A percentile compares a stretch with the other conserved stretches of the same genome.
These are phyloP conservation scores for Heliconius ethilla DNA, from an alignment of 2,888 invertebrate species.

Conservation along the genomic window DNA sequence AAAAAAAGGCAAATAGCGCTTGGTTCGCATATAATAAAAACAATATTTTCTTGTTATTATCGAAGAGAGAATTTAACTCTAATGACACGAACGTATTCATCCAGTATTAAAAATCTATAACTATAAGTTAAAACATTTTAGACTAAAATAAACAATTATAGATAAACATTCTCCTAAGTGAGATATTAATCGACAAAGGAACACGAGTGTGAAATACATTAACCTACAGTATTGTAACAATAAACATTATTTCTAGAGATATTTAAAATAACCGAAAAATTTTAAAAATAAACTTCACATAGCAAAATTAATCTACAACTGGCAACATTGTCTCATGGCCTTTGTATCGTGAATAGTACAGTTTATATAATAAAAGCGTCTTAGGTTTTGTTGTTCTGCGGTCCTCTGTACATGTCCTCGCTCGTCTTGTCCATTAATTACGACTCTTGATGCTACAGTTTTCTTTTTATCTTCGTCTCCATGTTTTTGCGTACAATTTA, in stretches of 20 bases:
- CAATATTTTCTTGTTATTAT: not conserved
- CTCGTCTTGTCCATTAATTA: conserved; percentile 64
- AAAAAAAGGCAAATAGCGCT: too few species aligned
- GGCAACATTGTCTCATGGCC: conserved; percentile 9
- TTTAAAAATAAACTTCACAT: conserved; percentile 17
- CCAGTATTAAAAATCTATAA: not conserved
- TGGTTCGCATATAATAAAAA: not conserved
- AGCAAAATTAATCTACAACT: conserved; percentile 14
- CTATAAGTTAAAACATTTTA: not conserved
- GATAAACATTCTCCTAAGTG: not conserved
- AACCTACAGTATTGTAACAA: not conserved
- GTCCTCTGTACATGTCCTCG: conserved; percentile 33
- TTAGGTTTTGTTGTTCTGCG: conserved; percentile 13
- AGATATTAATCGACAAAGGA: not conserved
- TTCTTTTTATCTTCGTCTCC: conserved; percentile 55
- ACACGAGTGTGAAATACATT: not conserved
- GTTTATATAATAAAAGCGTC: conserved; percentile 7
- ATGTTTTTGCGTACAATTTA: conserved; percentile 67
- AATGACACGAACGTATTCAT: not conserved
- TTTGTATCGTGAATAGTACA: conserved; percentile 10
- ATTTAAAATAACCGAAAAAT: not conserved
- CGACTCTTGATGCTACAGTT: conserved; percentile 62
- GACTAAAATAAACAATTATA: not conserved
- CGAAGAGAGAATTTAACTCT: not conserved
- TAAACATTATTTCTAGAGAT: not conserved